Evolutionary conservation across 2,888 invertebrate species (phyloP), one percentile per base, ranked within the genome.

Genomic region (Hypena proboscidalis): DNA sequence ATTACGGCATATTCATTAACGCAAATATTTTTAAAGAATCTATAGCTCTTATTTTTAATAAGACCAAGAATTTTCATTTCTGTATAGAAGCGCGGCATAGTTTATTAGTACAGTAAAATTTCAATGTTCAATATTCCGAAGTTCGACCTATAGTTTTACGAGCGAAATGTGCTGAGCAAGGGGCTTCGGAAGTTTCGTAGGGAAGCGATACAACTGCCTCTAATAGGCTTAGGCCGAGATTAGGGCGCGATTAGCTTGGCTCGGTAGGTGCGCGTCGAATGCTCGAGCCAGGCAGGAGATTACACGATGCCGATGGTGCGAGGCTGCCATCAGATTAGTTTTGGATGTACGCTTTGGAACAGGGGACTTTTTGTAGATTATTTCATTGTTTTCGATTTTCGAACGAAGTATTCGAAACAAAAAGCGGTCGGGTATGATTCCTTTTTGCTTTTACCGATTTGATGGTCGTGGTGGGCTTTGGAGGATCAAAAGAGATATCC

Each of bases 151-250:
- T 84, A 82, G 84, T 85, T 87, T 87, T 88, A 88, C 85, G 86
- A 83, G 79, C 76, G 60, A 81, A 85, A 83, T 81, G 82, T 80
- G 81, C 83, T 80, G 79, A 78, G 81, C 72, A 80, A 88, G 83
- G 85, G 88, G 89, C 89, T 90, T 90, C 90, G 75, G 80, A 90
- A 90, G 89, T 90, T 90, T 90, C 81, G 88, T 80, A 81, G 83
- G 83, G 89, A 90, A 90, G 88, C 88, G 75, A 81, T 90, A 88
- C 85, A 84, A 90, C 82, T 88, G 89, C 83, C 78, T 79, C 71
- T 90, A 90, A 90, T 89, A 90, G 88, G 88, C 89, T 90, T 90
- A 87, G 86, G 79, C 78, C 66, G 75, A 86, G 90, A 90, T 90
- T 89, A 90, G 85, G 84, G 76, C 80, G 75, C 83, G 89, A 90